Conservation (phyloP, 1,140 invertebrate genomes). For the Paramacrobiotus metropolitanus region DNA sequence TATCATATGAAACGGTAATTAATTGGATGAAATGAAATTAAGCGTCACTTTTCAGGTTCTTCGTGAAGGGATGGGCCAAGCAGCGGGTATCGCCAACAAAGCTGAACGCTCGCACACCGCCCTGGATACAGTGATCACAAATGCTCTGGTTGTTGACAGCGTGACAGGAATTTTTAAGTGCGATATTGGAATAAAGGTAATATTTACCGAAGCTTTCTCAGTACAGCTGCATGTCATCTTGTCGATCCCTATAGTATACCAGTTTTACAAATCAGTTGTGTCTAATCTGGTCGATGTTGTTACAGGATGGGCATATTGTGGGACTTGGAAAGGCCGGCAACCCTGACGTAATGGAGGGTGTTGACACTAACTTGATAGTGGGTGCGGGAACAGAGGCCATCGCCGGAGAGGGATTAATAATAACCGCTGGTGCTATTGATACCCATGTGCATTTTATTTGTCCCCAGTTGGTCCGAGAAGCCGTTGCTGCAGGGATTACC, state of each 20-base stretch:
- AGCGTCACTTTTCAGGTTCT: slow-evolving; percentile 15
- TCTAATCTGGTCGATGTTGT: background rate
- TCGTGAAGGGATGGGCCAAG: slow-evolving; percentile 24
- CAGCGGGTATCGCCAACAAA: slow-evolving; percentile 13
- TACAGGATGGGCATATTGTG: slow-evolving; percentile 19
- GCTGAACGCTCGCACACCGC: slow-evolving; percentile 11
- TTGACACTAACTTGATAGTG: slow-evolving; percentile 17
- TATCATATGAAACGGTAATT: slow-evolving; percentile 10
- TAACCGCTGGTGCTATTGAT: slow-evolving; percentile 23
- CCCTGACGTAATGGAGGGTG: slow-evolving; percentile 22
- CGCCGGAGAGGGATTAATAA: slow-evolving; percentile 21
- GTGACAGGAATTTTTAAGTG: slow-evolving; percentile 22
- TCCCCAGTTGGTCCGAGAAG: slow-evolving; percentile 19
- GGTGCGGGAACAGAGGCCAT: slow-evolving; percentile 23
- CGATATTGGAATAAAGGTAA: slow-evolving; percentile 24
- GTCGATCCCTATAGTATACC: background rate
- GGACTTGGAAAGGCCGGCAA: slow-evolving; percentile 25
- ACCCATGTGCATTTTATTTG: slow-evolving; percentile 23
- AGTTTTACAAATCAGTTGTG: background rate
- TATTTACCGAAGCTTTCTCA: too few species aligned
- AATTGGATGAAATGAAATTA: background rate
- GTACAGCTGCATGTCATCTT: slow-evolving; percentile 9
- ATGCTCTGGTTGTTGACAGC: slow-evolving; percentile 22
- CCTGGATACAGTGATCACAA: slow-evolving; percentile 24
- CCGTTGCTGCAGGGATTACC: slow-evolving; percentile 21